Percentiles rank a stretch among this genome's conserved stretches.
Conservation (phyloP, 2,797 vertebrate genomes). For the Platalea minor region DNA sequence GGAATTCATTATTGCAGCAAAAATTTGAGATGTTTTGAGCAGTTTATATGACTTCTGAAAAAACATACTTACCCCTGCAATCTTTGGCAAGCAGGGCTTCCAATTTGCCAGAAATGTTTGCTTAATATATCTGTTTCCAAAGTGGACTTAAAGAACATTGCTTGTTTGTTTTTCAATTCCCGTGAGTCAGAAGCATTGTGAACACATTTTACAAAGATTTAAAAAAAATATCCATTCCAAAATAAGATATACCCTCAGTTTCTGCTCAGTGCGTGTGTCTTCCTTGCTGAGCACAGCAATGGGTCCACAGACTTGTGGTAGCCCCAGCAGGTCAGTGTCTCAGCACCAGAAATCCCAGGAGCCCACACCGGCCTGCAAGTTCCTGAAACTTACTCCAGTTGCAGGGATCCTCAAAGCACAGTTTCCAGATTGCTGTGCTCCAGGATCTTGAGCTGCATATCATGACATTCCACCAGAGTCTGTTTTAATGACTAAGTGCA, state of each 20-base stretch:
- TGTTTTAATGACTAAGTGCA: background rate
- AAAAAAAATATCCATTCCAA: background rate
- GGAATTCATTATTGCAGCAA: constrained; percentile 2
- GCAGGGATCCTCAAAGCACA: background rate
- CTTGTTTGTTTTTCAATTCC: background rate
- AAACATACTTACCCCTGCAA: background rate
- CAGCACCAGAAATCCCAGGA: background rate
- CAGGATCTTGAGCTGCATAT: background rate
- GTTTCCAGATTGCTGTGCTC: background rate
- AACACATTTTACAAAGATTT: background rate
- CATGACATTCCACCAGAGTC: background rate
- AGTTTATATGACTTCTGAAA: background rate
- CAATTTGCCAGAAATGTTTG: background rate
- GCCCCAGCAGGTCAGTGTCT: background rate
- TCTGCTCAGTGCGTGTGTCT: rapidly evolving
- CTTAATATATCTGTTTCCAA: background rate
- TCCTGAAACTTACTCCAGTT: background rate
- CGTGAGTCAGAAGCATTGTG: background rate
- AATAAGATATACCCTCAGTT: background rate
- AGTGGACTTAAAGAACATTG: background rate
- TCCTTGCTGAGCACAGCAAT: background rate
- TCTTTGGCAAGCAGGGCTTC: background rate
- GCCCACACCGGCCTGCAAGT: background rate
- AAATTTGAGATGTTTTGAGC: background rate
- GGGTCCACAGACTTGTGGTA: background rate